phyloP scores from a whole-genome alignment of 2,888 invertebrate species.

The Erebia epiphron region DNA sequence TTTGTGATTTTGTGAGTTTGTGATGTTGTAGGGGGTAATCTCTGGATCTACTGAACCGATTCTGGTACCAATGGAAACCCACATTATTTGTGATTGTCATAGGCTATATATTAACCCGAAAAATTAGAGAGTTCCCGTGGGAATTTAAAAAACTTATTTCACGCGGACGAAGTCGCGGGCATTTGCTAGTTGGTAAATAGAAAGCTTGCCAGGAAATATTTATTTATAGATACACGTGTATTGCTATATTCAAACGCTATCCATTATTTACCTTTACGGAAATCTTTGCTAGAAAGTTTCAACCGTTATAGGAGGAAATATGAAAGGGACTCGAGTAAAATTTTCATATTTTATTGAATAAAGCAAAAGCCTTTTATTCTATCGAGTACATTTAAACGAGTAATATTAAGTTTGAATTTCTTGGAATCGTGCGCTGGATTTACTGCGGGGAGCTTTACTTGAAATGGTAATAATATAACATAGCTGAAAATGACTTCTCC shows the following conservation, averaged over 20 bases:
- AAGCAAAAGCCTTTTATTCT: conserved; percentile 19
- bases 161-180: too few species aligned
- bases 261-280: not conserved
- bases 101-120: too few species aligned
- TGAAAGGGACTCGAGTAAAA: conserved; percentile 3
- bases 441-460: conserved; percentile 33
- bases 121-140: too few species aligned
- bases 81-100: too few species aligned
- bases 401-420: conserved; percentile 23
- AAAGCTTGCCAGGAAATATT: not conserved
- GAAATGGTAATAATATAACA: conserved; percentile 39
- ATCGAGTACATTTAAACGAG: conserved; percentile 26
- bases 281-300: conserved; percentile 11
- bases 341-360: conserved; percentile 25
- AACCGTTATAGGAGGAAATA: not conserved
- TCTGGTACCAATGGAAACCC: too few species aligned
- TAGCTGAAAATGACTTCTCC: conserved; percentile 17
- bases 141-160: too few species aligned
- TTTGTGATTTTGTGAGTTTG: too few species aligned
- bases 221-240: not conserved
- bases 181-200: too few species aligned
- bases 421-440: conserved; percentile 33
- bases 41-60: too few species aligned
- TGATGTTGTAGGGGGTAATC: too few species aligned
- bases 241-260: not conserved